Evolutionary conservation across 1,140 invertebrate genomes (phyloP).

Genomic region (Papilio glaucus): DNA sequence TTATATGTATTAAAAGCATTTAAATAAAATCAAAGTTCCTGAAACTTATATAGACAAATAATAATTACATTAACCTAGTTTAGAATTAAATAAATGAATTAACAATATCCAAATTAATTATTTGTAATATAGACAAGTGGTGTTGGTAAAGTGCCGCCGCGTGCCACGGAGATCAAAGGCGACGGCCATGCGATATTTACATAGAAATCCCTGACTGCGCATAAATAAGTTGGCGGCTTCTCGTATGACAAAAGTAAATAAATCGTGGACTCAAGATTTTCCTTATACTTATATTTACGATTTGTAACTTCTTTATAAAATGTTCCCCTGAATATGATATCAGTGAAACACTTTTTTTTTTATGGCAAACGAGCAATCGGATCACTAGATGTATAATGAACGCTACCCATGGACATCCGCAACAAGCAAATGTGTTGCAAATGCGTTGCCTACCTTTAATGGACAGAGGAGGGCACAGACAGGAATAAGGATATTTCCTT

Average conservation of each 20-base stretch:
- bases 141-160: conserved; percentile 42
- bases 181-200: conserved; percentile 49
- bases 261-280: conserved; percentile 25
- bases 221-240: conserved; percentile 52
- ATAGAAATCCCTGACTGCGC: conserved; percentile 62
- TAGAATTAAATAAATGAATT: neutral
- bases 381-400: too few relatives aligned
- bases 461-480: too few relatives aligned
- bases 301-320: conserved; percentile 26
- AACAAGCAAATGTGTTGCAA: too few relatives aligned
- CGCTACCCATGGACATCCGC: too few relatives aligned
- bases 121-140: conserved; percentile 13
- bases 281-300: conserved; percentile 2
- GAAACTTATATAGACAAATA: neutral
- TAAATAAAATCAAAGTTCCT: too few relatives aligned
- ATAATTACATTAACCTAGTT: neutral
- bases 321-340: too few relatives aligned
- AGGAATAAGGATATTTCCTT: too few relatives aligned
- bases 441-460: too few relatives aligned
- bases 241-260: conserved; percentile 46
- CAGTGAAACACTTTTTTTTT: too few relatives aligned
- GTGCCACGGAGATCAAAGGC: conserved; percentile 64
- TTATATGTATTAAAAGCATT: too few relatives aligned
- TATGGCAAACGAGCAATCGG: too few relatives aligned
- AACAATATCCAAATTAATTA: neutral